Evolutionary conservation across 2,888 invertebrate species (phyloP).

Genomic region (Resseliella maxima): DNA sequence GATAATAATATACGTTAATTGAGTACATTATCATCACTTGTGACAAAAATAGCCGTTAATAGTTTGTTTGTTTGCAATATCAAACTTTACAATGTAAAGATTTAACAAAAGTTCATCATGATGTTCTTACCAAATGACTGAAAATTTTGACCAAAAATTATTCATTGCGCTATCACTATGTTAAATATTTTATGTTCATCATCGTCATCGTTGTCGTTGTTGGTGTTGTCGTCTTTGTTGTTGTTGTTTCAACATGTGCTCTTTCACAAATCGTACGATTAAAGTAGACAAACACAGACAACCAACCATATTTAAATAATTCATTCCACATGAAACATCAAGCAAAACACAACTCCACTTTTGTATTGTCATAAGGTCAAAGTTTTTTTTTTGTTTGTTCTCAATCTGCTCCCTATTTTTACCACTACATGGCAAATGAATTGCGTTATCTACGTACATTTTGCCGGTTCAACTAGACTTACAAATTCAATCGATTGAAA

Average conservation of each 20-base stretch:
- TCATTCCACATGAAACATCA: neutral
- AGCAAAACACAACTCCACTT: too few relatives aligned
- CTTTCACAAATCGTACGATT: neutral
- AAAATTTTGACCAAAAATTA: neutral
- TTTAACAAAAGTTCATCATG: too few relatives aligned
- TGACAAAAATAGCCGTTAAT: too few relatives aligned
- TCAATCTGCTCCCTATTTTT: neutral
- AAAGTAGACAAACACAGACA: neutral
- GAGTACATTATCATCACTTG: too few relatives aligned
- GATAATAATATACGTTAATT: too few relatives aligned
- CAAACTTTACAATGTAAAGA: too few relatives aligned
- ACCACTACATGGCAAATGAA: neutral
- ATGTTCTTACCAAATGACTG: too few relatives aligned
- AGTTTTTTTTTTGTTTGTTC: neutral
- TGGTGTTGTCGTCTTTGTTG: too few relatives aligned
- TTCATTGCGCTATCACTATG: neutral
- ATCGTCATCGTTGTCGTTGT: too few relatives aligned
- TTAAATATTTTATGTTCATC: neutral
- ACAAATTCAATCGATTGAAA: too few relatives aligned
- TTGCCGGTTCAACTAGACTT: neutral
- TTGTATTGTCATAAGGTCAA: constrained; percentile 21
- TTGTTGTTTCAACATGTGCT: neutral
- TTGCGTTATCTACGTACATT: neutral
- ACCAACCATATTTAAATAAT: neutral
- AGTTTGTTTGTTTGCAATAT: too few relatives aligned